Base-by-base conservation (phyloP, 2,888 invertebrate species). In the Pachydiplax longipennis region DNA sequence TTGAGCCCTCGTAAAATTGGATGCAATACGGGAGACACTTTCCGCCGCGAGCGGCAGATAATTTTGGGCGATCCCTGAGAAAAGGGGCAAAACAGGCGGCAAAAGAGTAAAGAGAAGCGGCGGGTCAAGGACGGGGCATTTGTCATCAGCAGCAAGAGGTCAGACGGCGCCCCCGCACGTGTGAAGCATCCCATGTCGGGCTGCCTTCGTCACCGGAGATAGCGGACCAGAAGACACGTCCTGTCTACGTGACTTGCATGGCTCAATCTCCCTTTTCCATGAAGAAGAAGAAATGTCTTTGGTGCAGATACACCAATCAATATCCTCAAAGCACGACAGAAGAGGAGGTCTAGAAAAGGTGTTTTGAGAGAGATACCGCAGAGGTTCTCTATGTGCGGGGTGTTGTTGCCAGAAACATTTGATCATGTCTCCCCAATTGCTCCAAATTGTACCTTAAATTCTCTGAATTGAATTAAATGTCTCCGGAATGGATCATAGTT, bases 221-320 rank as follows among this genome's bases (percentile, higher is more conserved):
- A 61, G 83, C 83, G 22, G 81, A 44, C 8, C 82, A 37, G 48
- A 82, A 82, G 44, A 87, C 65, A 37, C 87, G 65, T 61, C 61
- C 87, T 18, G 73, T 48, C 82, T 87, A 87, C 87, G 87, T 87
- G 87, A 61, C 87, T 87, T 87, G 87, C 87, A 87, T 87, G 61
- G 87, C 87, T 87, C 87, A 87, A 87, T 87, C 87, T 37, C 61
- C 61, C 15, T 44, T 31, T 53, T 48, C 53, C 82, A 53, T 58
- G 53, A 8, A 25, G 22, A 25, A 12, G 61, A 58, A 37, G 87
- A 61, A 61, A 65, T 58, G 61, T 87, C 87, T 65, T 87, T 61
- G 35, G 87, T n/a, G 61, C 37, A 87, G 87, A 87, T 87, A 87
- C 61, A 65, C 58, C 87, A 87, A 87, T 87, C 87, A 87, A 87